These are phyloP conservation scores for Drosophila athabasca DNA, from an alignment of 1,140 invertebrate species.

Conservation along the genomic window DNA sequence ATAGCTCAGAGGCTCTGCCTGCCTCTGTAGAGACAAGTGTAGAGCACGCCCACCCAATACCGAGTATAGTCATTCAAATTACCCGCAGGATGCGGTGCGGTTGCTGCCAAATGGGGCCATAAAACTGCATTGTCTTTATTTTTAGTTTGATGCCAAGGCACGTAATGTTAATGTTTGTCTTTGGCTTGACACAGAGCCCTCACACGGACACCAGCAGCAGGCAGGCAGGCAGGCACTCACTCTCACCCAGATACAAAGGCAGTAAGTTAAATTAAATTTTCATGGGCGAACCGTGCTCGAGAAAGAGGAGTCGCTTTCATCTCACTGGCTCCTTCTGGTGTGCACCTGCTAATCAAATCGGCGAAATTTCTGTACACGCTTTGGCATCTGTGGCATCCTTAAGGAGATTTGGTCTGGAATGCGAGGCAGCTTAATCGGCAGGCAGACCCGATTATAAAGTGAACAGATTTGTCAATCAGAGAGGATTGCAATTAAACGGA, in stretches of 20 bases:
- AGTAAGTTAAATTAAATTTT: conserved; percentile 77
- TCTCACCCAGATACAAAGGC: background rate
- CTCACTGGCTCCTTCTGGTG: conserved; percentile 9
- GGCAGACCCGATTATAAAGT: conserved; percentile 30
- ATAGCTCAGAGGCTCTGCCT: too few species aligned
- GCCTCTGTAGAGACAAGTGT: too few species aligned
- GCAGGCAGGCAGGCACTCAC: conserved; percentile 1
- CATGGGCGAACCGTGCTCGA: conserved; percentile 44
- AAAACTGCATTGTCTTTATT: conserved; percentile 76
- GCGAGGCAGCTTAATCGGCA: conserved; percentile 4
- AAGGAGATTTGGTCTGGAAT: conserved; percentile 22
- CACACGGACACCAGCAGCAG: too few species aligned
- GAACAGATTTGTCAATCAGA: conserved; percentile 12
- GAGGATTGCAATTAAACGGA: conserved; percentile 26
- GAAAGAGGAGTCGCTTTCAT: conserved; percentile 20
- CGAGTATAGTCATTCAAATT: conserved; percentile 46
- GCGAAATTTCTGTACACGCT: conserved; percentile 22
- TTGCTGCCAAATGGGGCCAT: conserved; percentile 65
- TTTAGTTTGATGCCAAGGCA: conserved; percentile 57
- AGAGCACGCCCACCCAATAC: too few species aligned
- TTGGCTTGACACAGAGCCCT: conserved; percentile 27
- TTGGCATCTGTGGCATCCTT: conserved; percentile 28
- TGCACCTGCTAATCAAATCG: conserved; percentile 38
- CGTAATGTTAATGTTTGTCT: conserved; percentile 68
- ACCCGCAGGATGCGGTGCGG: conserved; percentile 33